phyloP scores from a whole-genome alignment of 2,888 invertebrate species.

The Colletes collaris region DNA sequence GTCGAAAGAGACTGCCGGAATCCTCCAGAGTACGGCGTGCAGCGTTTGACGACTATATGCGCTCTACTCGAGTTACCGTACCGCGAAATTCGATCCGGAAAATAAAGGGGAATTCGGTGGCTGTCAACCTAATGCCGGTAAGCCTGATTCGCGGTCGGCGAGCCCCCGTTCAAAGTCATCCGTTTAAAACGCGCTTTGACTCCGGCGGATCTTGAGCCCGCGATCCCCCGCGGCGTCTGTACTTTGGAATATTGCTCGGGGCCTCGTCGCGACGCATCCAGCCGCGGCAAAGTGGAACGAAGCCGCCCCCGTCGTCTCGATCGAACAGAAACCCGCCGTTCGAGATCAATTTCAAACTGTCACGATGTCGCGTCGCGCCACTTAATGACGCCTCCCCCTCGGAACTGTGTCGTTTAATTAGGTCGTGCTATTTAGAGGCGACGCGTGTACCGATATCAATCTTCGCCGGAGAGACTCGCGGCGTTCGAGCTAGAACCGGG shows the following conservation, averaged over 20 bases:
- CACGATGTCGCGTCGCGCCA: background rate
- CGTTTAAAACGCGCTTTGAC: background rate
- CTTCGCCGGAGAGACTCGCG: background rate
- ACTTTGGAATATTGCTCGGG: conserved; percentile 21
- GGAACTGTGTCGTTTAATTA: conserved; percentile 43
- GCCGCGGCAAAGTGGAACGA: conserved; percentile 17
- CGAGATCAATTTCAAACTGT: conserved; percentile 31
- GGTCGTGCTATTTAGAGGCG: conserved; percentile 35
- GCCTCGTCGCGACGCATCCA: background rate
- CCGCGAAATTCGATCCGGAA: background rate
- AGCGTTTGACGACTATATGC: too few relatives aligned
- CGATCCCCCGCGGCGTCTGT: background rate
- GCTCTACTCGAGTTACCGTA: background rate
- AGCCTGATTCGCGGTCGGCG: too few relatives aligned
- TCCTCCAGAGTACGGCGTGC: too few relatives aligned
- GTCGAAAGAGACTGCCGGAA: too few relatives aligned
- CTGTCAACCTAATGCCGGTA: too few relatives aligned
- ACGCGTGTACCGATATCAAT: conserved; percentile 7
- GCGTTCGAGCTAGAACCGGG: background rate
- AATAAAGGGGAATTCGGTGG: background rate
- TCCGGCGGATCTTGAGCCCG: background rate
- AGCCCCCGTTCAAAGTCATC: background rate
- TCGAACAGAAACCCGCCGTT: conserved; percentile 2
- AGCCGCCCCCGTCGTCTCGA: background rate
- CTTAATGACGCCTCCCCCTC: conserved; percentile 14